These are phyloP conservation scores for Myioborus melanocephalus DNA, from an alignment of 2,797 vertebrate genomes.

Conservation along the genomic window DNA sequence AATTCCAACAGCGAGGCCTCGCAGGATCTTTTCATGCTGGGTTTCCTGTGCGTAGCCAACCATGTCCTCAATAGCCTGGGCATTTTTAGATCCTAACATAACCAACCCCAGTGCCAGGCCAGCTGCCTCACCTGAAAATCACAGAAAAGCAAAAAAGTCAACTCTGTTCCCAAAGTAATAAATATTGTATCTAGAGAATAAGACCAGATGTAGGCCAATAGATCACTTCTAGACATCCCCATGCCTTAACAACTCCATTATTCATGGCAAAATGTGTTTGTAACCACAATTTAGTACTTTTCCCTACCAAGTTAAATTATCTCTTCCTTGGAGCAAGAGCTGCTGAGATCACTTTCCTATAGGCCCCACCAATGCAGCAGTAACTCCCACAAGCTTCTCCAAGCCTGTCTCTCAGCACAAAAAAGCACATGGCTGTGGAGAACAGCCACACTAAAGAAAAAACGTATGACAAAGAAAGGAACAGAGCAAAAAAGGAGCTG, in stretches of 20 bases:
- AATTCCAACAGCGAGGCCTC: conserved; percentile 94
- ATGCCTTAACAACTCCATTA: neutral
- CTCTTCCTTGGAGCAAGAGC: neutral
- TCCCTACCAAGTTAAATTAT: neutral
- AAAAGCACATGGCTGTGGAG: neutral
- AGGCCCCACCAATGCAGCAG: neutral
- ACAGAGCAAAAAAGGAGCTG: neutral
- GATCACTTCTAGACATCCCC: neutral
- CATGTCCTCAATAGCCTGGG: conserved; percentile 99
- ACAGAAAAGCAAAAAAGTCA: neutral
- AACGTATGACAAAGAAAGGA: neutral
- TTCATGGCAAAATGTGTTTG: neutral
- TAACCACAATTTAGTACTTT: neutral
- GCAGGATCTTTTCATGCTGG: conserved; percentile 96
- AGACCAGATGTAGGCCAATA: neutral
- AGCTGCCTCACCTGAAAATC: conserved; percentile 88
- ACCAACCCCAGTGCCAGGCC: conserved; percentile 94
- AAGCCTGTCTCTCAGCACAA: neutral
- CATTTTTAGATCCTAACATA: conserved; percentile 98
- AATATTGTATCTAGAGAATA: neutral
- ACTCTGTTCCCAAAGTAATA: neutral
- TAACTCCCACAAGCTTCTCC: neutral
- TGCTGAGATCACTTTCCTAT: neutral
- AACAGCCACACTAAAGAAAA: neutral
- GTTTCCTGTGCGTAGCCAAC: conserved; percentile 98